Evolutionary conservation across 2,888 invertebrate species (phyloP), one percentile per base, ranked within the genome.

Genomic region (Tetranychus piercei): DNA sequence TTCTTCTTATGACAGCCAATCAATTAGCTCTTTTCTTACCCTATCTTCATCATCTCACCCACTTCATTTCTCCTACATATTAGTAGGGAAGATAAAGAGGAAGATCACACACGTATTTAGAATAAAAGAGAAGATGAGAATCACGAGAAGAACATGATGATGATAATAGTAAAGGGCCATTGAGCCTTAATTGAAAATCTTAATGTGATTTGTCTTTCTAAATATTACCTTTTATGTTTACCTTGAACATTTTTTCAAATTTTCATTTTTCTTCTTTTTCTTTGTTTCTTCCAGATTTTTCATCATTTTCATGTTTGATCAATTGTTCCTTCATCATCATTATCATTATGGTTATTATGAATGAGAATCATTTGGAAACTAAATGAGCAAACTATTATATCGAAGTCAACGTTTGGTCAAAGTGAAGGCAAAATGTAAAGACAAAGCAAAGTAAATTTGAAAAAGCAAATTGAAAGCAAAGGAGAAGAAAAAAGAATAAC

Each of bases 111-210:
- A 55, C 55, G 55, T 55, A 55, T 55, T 15, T 6, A 55, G 15
- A 55, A 55, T 9, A 55, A 55, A 55, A 7, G 15, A 55, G 55
- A 55, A 55, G 55, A 55, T 55, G 55, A 55, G 55, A 55, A 55
- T 55, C 55, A 55, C 55, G 55, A 55, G 55, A 55, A 15, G 15
- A 55, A 5, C 34, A 55, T 55, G 55, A 55, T 55, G 55, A 55
- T 55, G 55, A 55, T 55, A 55, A 55, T 55, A 15, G 15, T 55
- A 55, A 55, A 55, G 15, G 55, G 55, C 55, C 55, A 55, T 55
- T 55, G 55, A 55, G 55, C 55, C 55, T 55, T 55, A 55, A 55
- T 55, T 55, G 55, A 55, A 55, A 55, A 55, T 55, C 55, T 55
- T 55, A 55, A 55, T 55, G 15, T 55, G 55, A 55, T 55, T 55